Evolutionary conservation across 2,888 invertebrate genomes (phyloP).

Genomic region (Ceraclea dissimilis): DNA sequence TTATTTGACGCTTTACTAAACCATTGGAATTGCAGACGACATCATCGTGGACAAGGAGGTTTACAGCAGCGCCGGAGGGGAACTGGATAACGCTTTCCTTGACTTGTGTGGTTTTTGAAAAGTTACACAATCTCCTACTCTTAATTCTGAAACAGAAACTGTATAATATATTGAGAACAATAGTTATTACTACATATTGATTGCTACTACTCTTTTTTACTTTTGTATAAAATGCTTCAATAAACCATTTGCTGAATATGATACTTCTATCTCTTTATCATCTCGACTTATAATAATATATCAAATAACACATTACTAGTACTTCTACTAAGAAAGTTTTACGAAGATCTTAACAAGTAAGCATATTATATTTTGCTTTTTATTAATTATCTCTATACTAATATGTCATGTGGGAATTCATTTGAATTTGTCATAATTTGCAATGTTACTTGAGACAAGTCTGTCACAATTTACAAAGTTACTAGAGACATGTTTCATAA

Average conservation of each 20-base stretch:
- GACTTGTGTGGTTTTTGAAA: slow-evolving; percentile 40
- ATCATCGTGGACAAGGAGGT: slow-evolving; percentile 81
- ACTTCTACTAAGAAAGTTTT: background rate
- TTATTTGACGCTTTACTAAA: slow-evolving; percentile 6
- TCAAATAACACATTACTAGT: background rate
- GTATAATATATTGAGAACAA: background rate
- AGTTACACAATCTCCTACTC: background rate
- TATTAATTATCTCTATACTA: background rate
- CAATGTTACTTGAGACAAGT: no score
- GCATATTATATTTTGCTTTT: background rate
- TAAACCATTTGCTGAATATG: slow-evolving; percentile 23
- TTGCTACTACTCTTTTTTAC: slow-evolving; percentile 13
- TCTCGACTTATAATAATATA: no score
- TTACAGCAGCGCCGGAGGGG: slow-evolving; percentile 87
- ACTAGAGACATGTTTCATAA: no score
- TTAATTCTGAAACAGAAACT: no score
- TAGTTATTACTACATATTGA: background rate
- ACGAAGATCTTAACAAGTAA: background rate
- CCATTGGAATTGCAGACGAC: slow-evolving; percentile 56
- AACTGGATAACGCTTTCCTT: slow-evolving; percentile 84
- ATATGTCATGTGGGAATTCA: no score
- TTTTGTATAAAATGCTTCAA: slow-evolving; percentile 22
- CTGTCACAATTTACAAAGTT: no score
- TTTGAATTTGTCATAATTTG: no score
- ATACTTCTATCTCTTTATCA: slow-evolving; percentile 25